Percentiles rank a stretch among this genome's conserved stretches.
Evolutionary conservation across 2,113 vertebrate species (phyloP).

Genomic region (Triplophysa dalaica): DNA sequence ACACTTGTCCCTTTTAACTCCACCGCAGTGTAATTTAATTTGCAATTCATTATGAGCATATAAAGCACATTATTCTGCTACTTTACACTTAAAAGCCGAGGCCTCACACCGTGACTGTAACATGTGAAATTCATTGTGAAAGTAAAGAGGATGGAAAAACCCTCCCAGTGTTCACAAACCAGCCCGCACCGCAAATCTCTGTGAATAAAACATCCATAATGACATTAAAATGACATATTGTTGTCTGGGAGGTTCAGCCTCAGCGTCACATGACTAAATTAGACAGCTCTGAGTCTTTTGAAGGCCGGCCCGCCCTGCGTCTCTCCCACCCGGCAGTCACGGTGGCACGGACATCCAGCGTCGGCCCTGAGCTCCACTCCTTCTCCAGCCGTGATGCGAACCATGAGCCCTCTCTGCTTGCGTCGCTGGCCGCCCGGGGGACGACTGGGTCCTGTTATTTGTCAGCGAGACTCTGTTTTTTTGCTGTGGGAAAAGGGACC

Average conservation of each 20-base stretch:
- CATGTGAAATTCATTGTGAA: conserved; percentile 37
- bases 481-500: conserved; percentile 66
- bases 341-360: conserved; percentile 54
- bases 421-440: conserved; percentile 56
- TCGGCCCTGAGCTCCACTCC: conserved; percentile 51
- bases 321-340: conserved; percentile 42
- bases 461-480: conserved; percentile 63
- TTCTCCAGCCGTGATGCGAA: conserved; percentile 45
- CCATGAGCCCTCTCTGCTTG: conserved; percentile 64
- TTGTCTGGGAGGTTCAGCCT: conserved; percentile 38
- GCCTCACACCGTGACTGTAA: conserved; percentile 14
- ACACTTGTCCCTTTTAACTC: conserved; percentile 1
- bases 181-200: conserved; percentile 14
- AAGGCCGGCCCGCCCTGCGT: conserved; percentile 39
- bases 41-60: conserved; percentile 4
- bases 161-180: conserved; percentile 30
- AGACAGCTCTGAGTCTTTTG: conserved; percentile 52
- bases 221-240: conserved; percentile 29
- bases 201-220: conserved; percentile 41
- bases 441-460: conserved; percentile 69
- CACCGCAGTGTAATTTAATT: neutral
- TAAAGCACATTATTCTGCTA: conserved; percentile 17
- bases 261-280: conserved; percentile 18
- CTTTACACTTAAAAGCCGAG: conserved; percentile 36
- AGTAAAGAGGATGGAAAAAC: conserved; percentile 9